Evolutionary conservation across 1,140 invertebrate species (phyloP).

Genomic region (Drosophila virilis): DNA sequence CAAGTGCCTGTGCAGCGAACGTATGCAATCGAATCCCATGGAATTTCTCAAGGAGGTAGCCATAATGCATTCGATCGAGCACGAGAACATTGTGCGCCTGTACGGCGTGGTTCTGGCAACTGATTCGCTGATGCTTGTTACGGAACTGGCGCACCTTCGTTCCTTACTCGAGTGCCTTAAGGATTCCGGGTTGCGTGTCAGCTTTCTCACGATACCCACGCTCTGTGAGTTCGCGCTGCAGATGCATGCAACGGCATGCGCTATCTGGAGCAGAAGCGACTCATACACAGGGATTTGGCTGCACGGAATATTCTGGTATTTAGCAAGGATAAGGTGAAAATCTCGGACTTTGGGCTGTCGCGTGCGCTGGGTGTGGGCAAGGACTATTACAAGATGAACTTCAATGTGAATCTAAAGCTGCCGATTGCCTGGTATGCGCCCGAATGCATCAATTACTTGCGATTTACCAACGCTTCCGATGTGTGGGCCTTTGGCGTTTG

Average conservation of each 20-base stretch:
- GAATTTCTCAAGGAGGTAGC: conserved; percentile 99
- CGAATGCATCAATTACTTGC: conserved; percentile 97
- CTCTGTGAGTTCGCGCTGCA: conserved; percentile 96
- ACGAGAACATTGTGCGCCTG: conserved; percentile 97
- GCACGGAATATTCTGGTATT: conserved; percentile 98
- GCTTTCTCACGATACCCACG: conserved; percentile 93
- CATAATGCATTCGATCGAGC: conserved; percentile 98
- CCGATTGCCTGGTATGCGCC: conserved; percentile 99
- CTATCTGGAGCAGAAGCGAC: conserved; percentile 96
- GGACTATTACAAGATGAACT: conserved; percentile 99
- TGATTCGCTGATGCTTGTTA: conserved; percentile 98
- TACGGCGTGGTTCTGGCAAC: conserved; percentile 98
- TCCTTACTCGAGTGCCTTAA: conserved; percentile 98
- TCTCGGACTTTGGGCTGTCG: conserved; percentile 98
- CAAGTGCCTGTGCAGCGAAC: conserved; percentile 96
- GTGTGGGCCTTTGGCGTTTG: conserved; percentile 99
- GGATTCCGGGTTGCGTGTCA: conserved; percentile 93
- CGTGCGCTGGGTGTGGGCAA: conserved; percentile 98
- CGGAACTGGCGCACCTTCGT: conserved; percentile 96
- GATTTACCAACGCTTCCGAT: conserved; percentile 98
- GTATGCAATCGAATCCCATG: conserved; percentile 97
- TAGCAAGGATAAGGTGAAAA: conserved; percentile 98
- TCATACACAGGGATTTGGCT: conserved; percentile 97
- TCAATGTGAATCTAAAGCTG: conserved; percentile 98
- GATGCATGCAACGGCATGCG: conserved; percentile 98